These are phyloP conservation scores for Panonychus citri DNA, from an alignment of 1,140 invertebrate genomes.

Conservation along the genomic window DNA sequence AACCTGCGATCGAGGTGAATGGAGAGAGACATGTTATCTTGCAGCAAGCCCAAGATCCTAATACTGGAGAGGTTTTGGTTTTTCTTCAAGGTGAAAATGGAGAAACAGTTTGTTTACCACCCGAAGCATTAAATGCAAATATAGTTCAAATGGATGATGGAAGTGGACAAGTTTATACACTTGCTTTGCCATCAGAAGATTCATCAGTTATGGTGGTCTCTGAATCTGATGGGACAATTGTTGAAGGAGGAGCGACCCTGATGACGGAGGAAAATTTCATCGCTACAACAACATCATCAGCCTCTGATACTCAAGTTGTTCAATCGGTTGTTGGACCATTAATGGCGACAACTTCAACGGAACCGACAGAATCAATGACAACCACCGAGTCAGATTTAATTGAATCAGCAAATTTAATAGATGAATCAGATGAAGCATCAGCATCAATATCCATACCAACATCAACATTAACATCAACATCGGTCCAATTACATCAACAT, in stretches of 20 bases:
- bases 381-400: too few species aligned
- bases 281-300: neutral
- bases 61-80: conserved; percentile 5
- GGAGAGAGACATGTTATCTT: conserved; percentile 3
- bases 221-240: neutral
- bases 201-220: neutral
- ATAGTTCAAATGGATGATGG: conserved; percentile 1
- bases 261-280: neutral
- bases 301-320: conserved; percentile 1
- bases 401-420: neutral
- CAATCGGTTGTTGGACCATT: conserved; percentile 2
- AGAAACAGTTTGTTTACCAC: conserved; percentile 2
- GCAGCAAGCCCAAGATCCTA: conserved; percentile 4
- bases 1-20: neutral
- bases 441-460: too few species aligned
- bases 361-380: neutral
- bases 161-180: neutral
- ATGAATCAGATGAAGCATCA: neutral
- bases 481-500: neutral
- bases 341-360: neutral
- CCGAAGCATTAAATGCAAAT: neutral
- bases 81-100: conserved; percentile 7
- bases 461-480: too few species aligned
- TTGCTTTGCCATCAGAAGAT: neutral
- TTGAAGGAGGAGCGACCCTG: neutral